A percentile compares a stretch with the other conserved stretches of the same genome.
These are phyloP conservation scores for Acanthisitta chloris DNA, from an alignment of 2,113 vertebrate genomes.

Conservation along the genomic window DNA sequence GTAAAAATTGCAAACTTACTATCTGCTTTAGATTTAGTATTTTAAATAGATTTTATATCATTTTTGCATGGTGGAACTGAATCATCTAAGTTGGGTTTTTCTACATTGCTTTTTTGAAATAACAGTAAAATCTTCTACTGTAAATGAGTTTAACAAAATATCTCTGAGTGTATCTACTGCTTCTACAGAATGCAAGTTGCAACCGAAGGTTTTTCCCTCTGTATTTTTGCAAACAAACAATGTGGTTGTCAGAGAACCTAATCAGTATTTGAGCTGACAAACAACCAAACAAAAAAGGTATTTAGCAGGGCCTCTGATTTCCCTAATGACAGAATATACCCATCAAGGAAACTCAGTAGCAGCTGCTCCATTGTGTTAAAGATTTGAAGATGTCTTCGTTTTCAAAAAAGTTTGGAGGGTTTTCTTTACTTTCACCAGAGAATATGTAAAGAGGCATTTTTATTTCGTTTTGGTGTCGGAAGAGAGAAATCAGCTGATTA, in stretches of 20 bases:
- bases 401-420: slow-evolving; percentile 34
- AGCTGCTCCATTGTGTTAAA: slow-evolving; percentile 55
- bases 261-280: slow-evolving; percentile 67
- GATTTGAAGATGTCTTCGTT: slow-evolving; percentile 53
- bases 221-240: slow-evolving; percentile 56
- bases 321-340: slow-evolving; percentile 63
- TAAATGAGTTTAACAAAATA: slow-evolving; percentile 18
- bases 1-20: not conserved
- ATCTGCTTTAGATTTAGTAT: not conserved
- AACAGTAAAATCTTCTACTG: not conserved
- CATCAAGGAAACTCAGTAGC: slow-evolving; percentile 51
- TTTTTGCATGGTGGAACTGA: not conserved
- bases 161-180: not conserved
- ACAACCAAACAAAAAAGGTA: slow-evolving; percentile 56
- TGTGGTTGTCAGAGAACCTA: slow-evolving; percentile 54
- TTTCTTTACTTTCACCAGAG: slow-evolving; percentile 41
- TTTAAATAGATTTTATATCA: not conserved
- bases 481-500: not conserved
- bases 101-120: not conserved
- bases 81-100: not conserved
- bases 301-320: slow-evolving; percentile 68
- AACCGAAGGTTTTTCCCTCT: slow-evolving; percentile 33
- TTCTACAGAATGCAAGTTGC: not conserved
- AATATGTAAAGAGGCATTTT: slow-evolving; percentile 34
- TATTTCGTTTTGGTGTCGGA: not conserved